Evolutionary conservation across 1,140 invertebrate species (phyloP).

Genomic region (Lethocerus indicus): DNA sequence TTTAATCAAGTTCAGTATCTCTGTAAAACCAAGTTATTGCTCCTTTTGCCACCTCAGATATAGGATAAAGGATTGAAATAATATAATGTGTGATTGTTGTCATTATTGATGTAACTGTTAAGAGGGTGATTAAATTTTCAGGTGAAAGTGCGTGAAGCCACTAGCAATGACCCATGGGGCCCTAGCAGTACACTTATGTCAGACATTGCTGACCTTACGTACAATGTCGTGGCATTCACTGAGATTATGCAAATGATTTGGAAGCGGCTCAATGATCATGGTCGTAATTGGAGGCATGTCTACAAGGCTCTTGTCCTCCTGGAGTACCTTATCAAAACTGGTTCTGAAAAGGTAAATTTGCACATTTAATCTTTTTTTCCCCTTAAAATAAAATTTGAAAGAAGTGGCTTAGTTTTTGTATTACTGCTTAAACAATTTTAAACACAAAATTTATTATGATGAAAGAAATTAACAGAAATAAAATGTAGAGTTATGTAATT

Average conservation of each 20-base stretch:
- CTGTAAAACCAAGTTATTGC: no score
- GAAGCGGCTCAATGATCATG: conserved; percentile 96
- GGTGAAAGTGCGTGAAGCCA: conserved; percentile 94
- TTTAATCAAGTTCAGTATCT: no score
- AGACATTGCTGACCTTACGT: conserved; percentile 97
- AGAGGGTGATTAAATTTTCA: conserved; percentile 23
- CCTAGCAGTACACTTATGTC: conserved; percentile 97
- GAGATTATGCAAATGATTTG: conserved; percentile 99
- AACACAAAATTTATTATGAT: no score
- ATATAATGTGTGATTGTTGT: conserved; percentile 1
- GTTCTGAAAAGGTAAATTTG: conserved; percentile 69
- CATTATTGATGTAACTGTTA: no score
- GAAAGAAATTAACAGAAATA: no score
- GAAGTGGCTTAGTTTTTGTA: no score
- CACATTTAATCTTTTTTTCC: no score
- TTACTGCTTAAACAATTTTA: no score
- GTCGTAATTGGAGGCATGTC: conserved; percentile 99
- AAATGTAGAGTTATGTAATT: background rate
- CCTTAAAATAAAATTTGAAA: no score
- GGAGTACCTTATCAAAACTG: conserved; percentile 96
- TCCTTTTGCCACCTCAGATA: no score
- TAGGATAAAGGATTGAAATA: background rate
- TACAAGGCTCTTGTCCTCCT: conserved; percentile 92
- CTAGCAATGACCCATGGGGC: conserved; percentile 99
- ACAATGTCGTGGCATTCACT: conserved; percentile 97